These are phyloP conservation scores for Cottus gobio DNA, from an alignment of 2,113 vertebrate species.

Conservation along the genomic window DNA sequence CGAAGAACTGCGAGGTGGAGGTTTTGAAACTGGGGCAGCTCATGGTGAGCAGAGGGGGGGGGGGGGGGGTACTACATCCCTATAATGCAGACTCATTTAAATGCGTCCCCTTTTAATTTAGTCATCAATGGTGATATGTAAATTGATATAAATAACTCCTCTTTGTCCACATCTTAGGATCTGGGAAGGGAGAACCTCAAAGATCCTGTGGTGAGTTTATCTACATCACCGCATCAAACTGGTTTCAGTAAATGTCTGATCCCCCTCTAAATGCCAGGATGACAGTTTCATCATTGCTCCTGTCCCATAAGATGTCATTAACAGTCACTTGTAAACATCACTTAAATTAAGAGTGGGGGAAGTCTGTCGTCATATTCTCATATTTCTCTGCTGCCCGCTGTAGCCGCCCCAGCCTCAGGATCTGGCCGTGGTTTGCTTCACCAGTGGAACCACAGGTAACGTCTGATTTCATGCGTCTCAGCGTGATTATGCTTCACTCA, in stretches of 20 bases:
- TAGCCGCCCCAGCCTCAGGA: constrained; percentile 94
- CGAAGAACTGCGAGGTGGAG: constrained; percentile 80
- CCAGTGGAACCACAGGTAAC: constrained; percentile 98
- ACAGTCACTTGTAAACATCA: constrained; percentile 61
- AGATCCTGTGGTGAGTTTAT: constrained; percentile 82
- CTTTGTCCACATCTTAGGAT: constrained; percentile 73
- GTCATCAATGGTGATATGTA: constrained; percentile 34
- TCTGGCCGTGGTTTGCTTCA: constrained; percentile 96
- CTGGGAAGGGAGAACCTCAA: constrained; percentile 81
- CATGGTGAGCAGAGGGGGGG: constrained; percentile 74
- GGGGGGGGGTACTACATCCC: constrained; percentile 11
- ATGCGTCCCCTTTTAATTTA: constrained; percentile 41
- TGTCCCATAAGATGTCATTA: constrained; percentile 71
- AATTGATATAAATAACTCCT: constrained; percentile 29
- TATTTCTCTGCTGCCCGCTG: constrained; percentile 62
- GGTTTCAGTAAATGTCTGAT: constrained; percentile 48
- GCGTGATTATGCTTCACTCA: constrained; percentile 66
- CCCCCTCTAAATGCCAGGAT: constrained; percentile 59
- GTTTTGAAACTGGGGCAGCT: constrained; percentile 79
- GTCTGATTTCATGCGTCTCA: constrained; percentile 58
- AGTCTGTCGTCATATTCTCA: constrained; percentile 61
- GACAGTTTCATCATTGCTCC: constrained; percentile 57
- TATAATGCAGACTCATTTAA: constrained; percentile 24
- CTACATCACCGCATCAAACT: constrained; percentile 50
- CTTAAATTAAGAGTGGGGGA: constrained; percentile 62